Percentiles rank a stretch among this genome's conserved stretches.
phyloP scores from a whole-genome alignment of 2,888 invertebrate species.

The Selenia dentaria region DNA sequence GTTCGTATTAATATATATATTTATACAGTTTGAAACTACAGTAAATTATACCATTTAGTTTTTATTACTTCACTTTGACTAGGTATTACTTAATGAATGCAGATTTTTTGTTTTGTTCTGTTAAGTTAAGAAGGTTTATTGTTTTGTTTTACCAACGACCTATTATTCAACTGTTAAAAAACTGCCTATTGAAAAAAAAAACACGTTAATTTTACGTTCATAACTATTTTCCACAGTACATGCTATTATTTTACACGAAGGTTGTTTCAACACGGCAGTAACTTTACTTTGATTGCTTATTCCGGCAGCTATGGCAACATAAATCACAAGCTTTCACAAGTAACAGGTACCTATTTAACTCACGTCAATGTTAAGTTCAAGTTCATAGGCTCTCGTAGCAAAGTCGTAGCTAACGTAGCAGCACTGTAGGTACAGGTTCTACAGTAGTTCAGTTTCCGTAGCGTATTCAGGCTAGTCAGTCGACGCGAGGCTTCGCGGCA shows the following conservation, averaged over 20 bases:
- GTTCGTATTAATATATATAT: too few relatives aligned
- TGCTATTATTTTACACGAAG: slow-evolving; percentile 1
- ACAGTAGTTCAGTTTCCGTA: slow-evolving; percentile 30
- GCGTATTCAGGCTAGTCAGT: slow-evolving; percentile 38
- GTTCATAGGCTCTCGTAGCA: slow-evolving; percentile 19
- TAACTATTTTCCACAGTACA: too few relatives aligned
- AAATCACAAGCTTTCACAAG: slow-evolving; percentile 20
- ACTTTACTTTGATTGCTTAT: slow-evolving; percentile 12
- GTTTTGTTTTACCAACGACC: too few relatives aligned
- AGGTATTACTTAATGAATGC: too few relatives aligned
- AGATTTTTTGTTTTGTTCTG: too few relatives aligned
- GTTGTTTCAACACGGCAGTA: not conserved
- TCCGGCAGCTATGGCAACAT: slow-evolving; percentile 8
- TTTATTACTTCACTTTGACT: too few relatives aligned
- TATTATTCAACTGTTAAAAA: too few relatives aligned
- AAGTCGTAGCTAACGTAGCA: slow-evolving; percentile 16
- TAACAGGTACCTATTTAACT: slow-evolving; percentile 17
- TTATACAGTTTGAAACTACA: too few relatives aligned
- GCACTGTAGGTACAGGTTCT: slow-evolving; percentile 16
- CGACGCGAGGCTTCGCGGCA: slow-evolving; percentile 41
- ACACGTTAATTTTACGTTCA: too few relatives aligned
- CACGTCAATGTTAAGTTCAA: slow-evolving; percentile 14
- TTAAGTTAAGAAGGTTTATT: too few relatives aligned
- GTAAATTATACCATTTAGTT: too few relatives aligned
- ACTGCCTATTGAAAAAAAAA: too few relatives aligned